Evolutionary conservation across 2,888 invertebrate genomes (phyloP), one percentile per base, ranked within the genome.

Genomic region (Synanthedon vespiformis): DNA sequence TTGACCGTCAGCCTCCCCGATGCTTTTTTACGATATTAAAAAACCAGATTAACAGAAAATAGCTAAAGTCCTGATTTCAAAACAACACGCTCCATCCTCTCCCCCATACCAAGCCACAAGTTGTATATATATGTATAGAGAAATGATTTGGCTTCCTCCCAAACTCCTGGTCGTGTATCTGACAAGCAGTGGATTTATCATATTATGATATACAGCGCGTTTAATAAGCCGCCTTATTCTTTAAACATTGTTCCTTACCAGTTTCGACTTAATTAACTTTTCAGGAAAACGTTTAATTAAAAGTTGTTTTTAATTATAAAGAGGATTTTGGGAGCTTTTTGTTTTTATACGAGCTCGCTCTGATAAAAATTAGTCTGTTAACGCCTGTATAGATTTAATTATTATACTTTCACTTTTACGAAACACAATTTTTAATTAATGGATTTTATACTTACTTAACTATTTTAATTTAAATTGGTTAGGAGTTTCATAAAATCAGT

Each of bases 91-190:
- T 16, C 48, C 10, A 34, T 34, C 44, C 14, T 44, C 1, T 14
- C n/a, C 44, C 44, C 14, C 2, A 12, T 13, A 44, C 44, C 44
- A 44, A 44, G 8, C 44, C 14, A 44, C 13, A 44, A 44, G 44
- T 12, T 13, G 44, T 44, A 44, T 44, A 44, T 44, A 44, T 13
- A 44, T 3, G 6, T 27, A 27, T 49, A 41, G 50, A 41, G 50
- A 54, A 55, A 51, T 53, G 52, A 54, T 54, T 76, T 78, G 77
- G 78, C 74, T 60, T 54, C 56, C 54, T 11, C 54, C 77, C 77
- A 77, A 72, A 61, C 58, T 61, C 60, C 62, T 66, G 65, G 44
- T 61, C 57, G 53, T 58, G 58, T 59, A 54, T 55, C 65, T 57
- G 57, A 59, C 58, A 61, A 61, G 64, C 57, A 56, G 56, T 56